These are phyloP conservation scores for Lepidochrysops patricia DNA, from an alignment of 2,888 invertebrate genomes.

Conservation along the genomic window DNA sequence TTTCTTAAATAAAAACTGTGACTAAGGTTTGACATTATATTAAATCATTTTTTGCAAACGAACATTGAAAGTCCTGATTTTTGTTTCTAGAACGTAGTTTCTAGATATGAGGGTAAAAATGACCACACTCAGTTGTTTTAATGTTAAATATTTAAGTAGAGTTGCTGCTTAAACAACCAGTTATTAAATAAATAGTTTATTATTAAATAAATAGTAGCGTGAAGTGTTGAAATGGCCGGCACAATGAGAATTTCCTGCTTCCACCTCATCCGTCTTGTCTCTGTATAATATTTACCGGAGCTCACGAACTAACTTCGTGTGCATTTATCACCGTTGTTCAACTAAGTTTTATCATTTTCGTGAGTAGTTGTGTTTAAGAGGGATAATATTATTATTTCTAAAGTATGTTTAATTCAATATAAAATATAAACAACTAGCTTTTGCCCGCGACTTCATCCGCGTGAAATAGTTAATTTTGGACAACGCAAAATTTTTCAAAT, in stretches of 20 bases:
- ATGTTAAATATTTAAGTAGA: background rate
- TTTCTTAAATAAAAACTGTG: no score
- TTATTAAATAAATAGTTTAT: background rate
- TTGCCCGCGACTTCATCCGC: no score
- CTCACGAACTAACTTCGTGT: background rate
- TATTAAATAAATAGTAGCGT: constrained; percentile 13
- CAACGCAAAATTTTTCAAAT: no score
- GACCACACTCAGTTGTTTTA: background rate
- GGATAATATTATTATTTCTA: background rate
- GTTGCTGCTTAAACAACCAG: background rate
- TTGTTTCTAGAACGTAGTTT: no score
- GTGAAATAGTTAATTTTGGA: no score
- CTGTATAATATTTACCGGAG: constrained; percentile 5
- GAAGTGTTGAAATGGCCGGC: constrained; percentile 13
- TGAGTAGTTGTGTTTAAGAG: background rate
- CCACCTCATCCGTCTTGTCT: constrained; percentile 29
- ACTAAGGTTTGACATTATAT: no score
- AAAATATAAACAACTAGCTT: no score
- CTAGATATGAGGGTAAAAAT: background rate
- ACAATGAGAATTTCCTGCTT: constrained; percentile 14
- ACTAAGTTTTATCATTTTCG: background rate
- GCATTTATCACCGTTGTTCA: constrained; percentile 1
- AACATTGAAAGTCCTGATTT: no score
- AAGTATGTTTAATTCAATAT: no score
- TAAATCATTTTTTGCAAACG: no score